Conservation (phyloP, 2,888 invertebrate species). For the Azorinus chamasolen region DNA sequence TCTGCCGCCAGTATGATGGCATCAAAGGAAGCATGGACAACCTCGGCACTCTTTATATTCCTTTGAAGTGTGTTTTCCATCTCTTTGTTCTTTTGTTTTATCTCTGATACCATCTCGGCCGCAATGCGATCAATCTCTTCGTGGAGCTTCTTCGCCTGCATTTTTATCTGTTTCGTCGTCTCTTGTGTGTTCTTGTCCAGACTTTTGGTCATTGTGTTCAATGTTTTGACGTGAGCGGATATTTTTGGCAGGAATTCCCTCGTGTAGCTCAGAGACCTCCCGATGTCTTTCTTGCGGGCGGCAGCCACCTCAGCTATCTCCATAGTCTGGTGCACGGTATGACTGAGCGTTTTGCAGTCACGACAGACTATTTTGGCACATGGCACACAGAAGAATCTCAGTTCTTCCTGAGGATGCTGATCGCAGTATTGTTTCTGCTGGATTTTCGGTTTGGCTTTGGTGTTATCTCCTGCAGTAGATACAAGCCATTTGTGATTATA, state of each 20-base stretch:
- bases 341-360: conserved; percentile 61
- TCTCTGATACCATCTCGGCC: conserved; percentile 59
- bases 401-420: conserved; percentile 53
- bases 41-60: conserved; percentile 53
- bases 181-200: conserved; percentile 60
- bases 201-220: conserved; percentile 55
- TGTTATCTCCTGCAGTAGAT: conserved; percentile 47
- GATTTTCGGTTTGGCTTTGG: conserved; percentile 58
- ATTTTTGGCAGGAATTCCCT: conserved; percentile 58
- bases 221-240: conserved; percentile 43
- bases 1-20: conserved; percentile 62
- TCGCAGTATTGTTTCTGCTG: conserved; percentile 62
- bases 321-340: conserved; percentile 61
- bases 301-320: conserved; percentile 60
- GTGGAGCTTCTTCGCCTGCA: conserved; percentile 57
- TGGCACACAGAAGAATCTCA: conserved; percentile 61
- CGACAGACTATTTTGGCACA: conserved; percentile 65
- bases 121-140: conserved; percentile 63
- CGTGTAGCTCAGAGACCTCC: conserved; percentile 46
- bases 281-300: conserved; percentile 53
- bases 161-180: conserved; percentile 60
- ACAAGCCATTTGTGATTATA: too few relatives aligned
- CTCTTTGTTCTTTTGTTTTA: conserved; percentile 64
- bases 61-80: conserved; percentile 57
- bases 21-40: conserved; percentile 59